A percentile compares a stretch with the other conserved stretches of the same genome.
phyloP scores from a whole-genome alignment of 2,888 invertebrate genomes.

The Masnerella sp. region DNA sequence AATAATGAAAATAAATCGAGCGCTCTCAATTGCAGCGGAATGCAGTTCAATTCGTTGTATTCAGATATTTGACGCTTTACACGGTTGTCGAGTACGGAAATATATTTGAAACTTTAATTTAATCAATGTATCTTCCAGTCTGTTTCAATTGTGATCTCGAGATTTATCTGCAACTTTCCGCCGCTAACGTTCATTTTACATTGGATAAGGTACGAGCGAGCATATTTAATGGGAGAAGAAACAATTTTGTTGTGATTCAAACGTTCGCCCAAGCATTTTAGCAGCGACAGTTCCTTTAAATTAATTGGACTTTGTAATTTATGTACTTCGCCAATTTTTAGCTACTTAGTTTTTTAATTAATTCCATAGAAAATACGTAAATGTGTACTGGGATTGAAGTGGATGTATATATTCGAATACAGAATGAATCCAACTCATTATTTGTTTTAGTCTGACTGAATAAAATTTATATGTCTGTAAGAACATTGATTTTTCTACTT shows the following conservation, averaged over 20 bases:
- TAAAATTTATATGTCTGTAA: too few species aligned
- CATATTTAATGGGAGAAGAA: conserved; percentile 8
- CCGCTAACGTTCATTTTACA: conserved; percentile 14
- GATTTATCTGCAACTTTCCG: conserved; percentile 13
- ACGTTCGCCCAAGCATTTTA: conserved; percentile 5
- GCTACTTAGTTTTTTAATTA: conserved; percentile 7
- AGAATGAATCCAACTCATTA: too few species aligned
- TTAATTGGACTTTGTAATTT: conserved; percentile 3
- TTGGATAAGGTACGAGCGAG: not conserved
- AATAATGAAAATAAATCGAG: conserved; percentile 22
- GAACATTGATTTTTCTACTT: too few species aligned
- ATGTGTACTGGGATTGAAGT: not conserved
- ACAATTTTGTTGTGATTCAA: conserved; percentile 18
- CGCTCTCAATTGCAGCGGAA: conserved; percentile 9
- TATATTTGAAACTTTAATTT: conserved; percentile 34
- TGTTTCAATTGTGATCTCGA: conserved; percentile 15
- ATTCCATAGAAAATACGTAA: not conserved
- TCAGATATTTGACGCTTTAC: conserved; percentile 18
- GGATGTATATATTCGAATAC: too few species aligned
- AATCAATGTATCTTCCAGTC: conserved; percentile 23
- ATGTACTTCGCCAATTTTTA: not conserved
- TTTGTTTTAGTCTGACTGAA: too few species aligned
- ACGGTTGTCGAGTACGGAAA: conserved; percentile 10
- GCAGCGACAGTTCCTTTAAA: conserved; percentile 6
- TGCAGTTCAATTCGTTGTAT: conserved; percentile 16